These are phyloP conservation scores for Gallinago stenura DNA, from an alignment of 2,797 vertebrate genomes.

Conservation along the genomic window DNA sequence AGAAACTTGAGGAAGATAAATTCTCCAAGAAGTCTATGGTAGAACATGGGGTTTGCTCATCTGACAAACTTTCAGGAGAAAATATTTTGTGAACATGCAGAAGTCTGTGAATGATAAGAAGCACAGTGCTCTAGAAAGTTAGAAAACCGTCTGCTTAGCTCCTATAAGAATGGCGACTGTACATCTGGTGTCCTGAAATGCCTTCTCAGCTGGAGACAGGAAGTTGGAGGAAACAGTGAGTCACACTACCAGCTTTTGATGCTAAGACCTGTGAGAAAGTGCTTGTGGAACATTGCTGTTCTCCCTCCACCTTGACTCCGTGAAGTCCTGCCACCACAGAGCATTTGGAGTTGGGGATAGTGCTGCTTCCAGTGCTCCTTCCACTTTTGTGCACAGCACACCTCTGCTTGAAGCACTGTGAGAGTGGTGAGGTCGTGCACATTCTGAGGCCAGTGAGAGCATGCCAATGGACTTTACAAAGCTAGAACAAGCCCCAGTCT, in stretches of 20 bases:
- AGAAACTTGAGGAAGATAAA: neutral
- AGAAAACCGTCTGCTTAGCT: neutral
- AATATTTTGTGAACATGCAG: neutral
- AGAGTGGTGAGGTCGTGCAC: neutral
- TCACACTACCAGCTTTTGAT: neutral
- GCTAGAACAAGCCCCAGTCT: neutral
- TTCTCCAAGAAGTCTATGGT: neutral
- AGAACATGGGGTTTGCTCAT: neutral
- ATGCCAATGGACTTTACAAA: neutral
- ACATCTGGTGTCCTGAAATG: conserved; percentile 41
- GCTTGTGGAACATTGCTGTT: neutral
- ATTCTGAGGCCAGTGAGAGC: neutral
- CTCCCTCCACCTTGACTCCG: fast-evolving
- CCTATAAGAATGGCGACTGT: neutral
- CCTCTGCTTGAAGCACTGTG: neutral
- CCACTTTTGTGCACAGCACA: neutral
- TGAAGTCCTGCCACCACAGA: neutral
- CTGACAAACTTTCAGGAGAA: neutral
- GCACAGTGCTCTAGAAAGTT: neutral
- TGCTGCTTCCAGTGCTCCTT: neutral
- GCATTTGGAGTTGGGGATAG: neutral
- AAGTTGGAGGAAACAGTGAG: neutral
- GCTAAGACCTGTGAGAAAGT: neutral
- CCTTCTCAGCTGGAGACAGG: conserved; percentile 33
- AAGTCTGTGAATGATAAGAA: neutral